These are phyloP conservation scores for Ceramica pisi DNA, from an alignment of 2,888 invertebrate species.

Conservation along the genomic window DNA sequence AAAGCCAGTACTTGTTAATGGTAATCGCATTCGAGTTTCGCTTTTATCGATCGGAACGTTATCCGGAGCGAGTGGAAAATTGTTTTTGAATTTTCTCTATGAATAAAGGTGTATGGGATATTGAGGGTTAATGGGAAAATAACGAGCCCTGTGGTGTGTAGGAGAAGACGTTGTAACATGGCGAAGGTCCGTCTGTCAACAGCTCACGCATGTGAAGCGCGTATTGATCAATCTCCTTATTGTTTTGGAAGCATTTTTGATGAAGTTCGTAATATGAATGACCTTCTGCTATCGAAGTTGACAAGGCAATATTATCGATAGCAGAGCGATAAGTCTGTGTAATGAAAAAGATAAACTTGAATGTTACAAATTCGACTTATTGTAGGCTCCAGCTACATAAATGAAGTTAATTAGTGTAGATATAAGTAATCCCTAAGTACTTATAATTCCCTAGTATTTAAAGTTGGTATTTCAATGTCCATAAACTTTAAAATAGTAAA, in stretches of 20 bases:
- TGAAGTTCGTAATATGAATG: constrained; percentile 65
- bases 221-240: constrained; percentile 82
- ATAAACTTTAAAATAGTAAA: neutral
- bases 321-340: constrained; percentile 45
- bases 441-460: neutral
- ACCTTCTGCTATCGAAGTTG: constrained; percentile 54
- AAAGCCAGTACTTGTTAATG: constrained; percentile 56
- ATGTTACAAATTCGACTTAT: constrained; percentile 25
- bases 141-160: constrained; percentile 60
- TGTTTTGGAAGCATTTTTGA: constrained; percentile 69
- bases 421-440: neutral
- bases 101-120: constrained; percentile 57
- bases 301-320: constrained; percentile 47
- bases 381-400: neutral
- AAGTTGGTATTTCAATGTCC: neutral
- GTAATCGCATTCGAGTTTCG: constrained; percentile 68
- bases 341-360: constrained; percentile 42
- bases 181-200: constrained; percentile 68
- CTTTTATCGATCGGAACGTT: constrained; percentile 83
- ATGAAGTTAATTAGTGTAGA: constrained; percentile 17
- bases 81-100: constrained; percentile 74
- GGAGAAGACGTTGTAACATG: constrained; percentile 33
- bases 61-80: constrained; percentile 75
- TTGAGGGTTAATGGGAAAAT: constrained; percentile 68
- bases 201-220: constrained; percentile 64